Evolutionary conservation across 2,113 vertebrate genomes (phyloP).

Genomic region (Acrocephalus kingi): DNA sequence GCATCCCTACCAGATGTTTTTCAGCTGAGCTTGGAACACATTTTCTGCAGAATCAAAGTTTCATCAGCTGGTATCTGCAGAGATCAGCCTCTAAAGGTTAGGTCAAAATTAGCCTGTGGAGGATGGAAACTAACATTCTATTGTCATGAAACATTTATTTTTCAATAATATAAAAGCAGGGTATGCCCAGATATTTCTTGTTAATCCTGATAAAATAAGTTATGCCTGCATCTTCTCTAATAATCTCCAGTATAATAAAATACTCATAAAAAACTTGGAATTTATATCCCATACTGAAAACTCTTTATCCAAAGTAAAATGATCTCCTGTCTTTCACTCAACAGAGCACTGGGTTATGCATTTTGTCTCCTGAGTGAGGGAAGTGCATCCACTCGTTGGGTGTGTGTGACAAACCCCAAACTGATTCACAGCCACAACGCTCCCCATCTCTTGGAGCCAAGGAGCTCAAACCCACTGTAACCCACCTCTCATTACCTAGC

Average conservation of each 20-base stretch:
- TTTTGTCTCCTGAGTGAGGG: neutral
- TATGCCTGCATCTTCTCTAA: neutral
- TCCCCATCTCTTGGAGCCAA: neutral
- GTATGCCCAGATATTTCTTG: neutral
- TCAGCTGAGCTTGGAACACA: slow-evolving; percentile 29
- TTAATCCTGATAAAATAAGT: neutral
- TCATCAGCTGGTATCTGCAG: slow-evolving; percentile 24
- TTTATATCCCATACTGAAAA: neutral
- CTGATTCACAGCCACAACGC: neutral
- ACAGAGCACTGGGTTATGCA: neutral
- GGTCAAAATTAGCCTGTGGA: neutral
- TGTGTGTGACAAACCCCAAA: neutral
- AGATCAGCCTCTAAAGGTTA: slow-evolving; percentile 6
- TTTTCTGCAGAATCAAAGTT: slow-evolving; percentile 28
- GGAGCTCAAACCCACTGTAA: slow-evolving; percentile 56
- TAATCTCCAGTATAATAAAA: neutral
- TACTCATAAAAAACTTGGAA: neutral
- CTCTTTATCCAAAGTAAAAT: neutral
- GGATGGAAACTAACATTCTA: neutral
- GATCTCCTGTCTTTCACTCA: neutral
- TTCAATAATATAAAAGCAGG: neutral
- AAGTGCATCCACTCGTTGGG: neutral
- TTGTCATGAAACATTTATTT: neutral
- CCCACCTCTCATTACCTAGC: slow-evolving; percentile 2
- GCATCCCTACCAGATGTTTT: slow-evolving; percentile 42